Base-by-base conservation (phyloP, 1,140 invertebrate genomes). In the Pseudobourletiella spinata region DNA sequence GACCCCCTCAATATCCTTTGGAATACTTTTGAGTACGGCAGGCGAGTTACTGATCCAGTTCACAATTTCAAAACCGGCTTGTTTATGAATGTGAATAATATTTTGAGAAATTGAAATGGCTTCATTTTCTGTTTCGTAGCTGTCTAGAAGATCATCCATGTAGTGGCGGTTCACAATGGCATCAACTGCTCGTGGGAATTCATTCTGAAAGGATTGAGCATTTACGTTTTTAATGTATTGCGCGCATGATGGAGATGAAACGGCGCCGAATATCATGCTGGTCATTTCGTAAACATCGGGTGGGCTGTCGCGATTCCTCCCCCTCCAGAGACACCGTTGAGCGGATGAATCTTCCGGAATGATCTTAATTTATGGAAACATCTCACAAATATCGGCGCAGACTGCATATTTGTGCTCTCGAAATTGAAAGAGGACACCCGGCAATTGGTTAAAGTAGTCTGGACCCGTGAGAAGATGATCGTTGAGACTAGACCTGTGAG, bases 61-160 rank as follows among this genome's bases (percentile, higher is more conserved):
- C 2, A 32, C 20, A 8, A 71, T 59, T 0, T 66, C 28, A 30
- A 71, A 66, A 6, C 63, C 68, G 4, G 63, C 66, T 8, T 43
- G 32, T 1, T 22, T 14, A 1, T 69, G 50, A 0, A 66, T 39
- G 0, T 65, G 24, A 18, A 30, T 63, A 1, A 65, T 61, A 2
- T 62, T 26, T 1, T 20, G n/a, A 1, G 43, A 22, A 1, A 54
- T 0, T 2, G 44, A n/a, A 14, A 30, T 25, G 1, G 70, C 69
- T 22, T 67, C 66, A 16, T 59, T 32, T 44, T 46, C 61, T 8
- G 52, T 57, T 2, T 62, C 32, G 1, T 24, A 25, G 0, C 46
- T 57, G 20, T 67, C 57, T 6, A 71, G 20, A 11, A 42, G 65
- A 29, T 71, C 67, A 57, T 71, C 70, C 11, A 71, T 59, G 52